Base-by-base conservation (phyloP, 2,888 invertebrate species). In the Dusona sp. region DNA sequence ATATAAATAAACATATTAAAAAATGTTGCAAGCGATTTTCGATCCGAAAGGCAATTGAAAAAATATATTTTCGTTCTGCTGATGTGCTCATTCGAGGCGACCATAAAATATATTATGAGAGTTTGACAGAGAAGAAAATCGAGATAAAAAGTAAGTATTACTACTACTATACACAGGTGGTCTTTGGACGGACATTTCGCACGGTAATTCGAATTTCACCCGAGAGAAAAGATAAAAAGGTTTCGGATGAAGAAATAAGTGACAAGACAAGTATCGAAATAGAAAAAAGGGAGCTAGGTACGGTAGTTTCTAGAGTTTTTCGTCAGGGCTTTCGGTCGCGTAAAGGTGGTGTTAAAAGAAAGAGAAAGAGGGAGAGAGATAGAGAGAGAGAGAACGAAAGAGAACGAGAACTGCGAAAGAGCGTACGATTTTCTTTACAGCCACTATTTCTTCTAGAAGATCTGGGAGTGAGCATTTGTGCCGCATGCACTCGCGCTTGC, bases 371-470 rank as follows among this genome's bases (percentile, higher is more conserved):
- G 36, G 65, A 67, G 65, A n/a, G n/a, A n/a, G n/a, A 42, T 25
- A 70, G 19, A 80, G 68, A 36, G 70, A 33, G 38, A 25, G 25
- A 68, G n/a, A 54, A 13, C 45, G 38, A 79, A 8, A 51, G 67
- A 54, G 64, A 77, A 33, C 64, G 19, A 33, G 61, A 54, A 57
- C 68, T 22, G 85, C 61, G 79, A 79, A 77, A 80, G 68, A 85
- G 75, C 80, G 73, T 65, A 68, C 83, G 83, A 84, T 86, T 84
- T 88, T 85, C 86, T 88, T 88, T 86, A 83, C 84, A 74, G 79
- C 84, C 79, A 84, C 83, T 88, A 85, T 88, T 88, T 86, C 86
- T 88, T 86, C 22, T 54, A 68, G 78, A 45, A 77, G 80, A 70
- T 83, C 83, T 86, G 79, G 82, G 83, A 80, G 77, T 83, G 83